phyloP scores from a whole-genome alignment of 2,888 invertebrate genomes.

The Polymixis lichenea region DNA sequence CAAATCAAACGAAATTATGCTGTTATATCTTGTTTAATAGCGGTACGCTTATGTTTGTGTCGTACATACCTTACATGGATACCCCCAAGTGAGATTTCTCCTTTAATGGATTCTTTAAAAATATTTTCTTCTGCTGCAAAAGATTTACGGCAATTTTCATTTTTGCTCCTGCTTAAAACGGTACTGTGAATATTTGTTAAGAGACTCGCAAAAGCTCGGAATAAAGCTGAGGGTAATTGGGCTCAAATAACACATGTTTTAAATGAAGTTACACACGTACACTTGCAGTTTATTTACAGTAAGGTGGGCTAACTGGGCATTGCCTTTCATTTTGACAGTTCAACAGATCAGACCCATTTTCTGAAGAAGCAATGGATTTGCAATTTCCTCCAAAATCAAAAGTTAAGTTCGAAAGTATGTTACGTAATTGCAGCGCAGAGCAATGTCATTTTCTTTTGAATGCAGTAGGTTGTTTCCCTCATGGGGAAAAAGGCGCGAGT shows the following conservation, averaged over 20 bases:
- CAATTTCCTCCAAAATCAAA: too few species aligned
- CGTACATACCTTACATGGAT: slow-evolving; percentile 81
- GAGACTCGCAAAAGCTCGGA: not conserved
- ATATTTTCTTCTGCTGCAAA: slow-evolving; percentile 64
- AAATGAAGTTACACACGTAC: not conserved
- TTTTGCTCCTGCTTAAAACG: slow-evolving; percentile 27
- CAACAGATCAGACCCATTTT: too few species aligned
- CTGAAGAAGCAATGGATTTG: too few species aligned
- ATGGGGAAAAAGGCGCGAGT: too few species aligned
- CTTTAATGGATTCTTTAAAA: slow-evolving; percentile 75
- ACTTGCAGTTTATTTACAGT: not conserved
- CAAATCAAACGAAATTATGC: slow-evolving; percentile 90
- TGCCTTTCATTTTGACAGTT: too few species aligned
- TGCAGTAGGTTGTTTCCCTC: too few species aligned
- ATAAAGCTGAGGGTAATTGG: not conserved
- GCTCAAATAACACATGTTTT: slow-evolving; percentile 4
- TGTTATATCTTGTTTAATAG: slow-evolving; percentile 90
- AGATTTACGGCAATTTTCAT: slow-evolving; percentile 55
- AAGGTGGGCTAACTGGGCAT: too few species aligned
- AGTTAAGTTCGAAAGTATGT: too few species aligned
- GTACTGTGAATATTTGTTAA: slow-evolving; percentile 15
- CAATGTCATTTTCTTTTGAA: too few species aligned
- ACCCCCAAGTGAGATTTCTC: slow-evolving; percentile 83
- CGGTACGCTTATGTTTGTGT: slow-evolving; percentile 83
- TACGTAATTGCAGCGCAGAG: too few species aligned